These are phyloP conservation scores for Clarias magur DNA, from an alignment of 2,113 vertebrate species.

Conservation along the genomic window DNA sequence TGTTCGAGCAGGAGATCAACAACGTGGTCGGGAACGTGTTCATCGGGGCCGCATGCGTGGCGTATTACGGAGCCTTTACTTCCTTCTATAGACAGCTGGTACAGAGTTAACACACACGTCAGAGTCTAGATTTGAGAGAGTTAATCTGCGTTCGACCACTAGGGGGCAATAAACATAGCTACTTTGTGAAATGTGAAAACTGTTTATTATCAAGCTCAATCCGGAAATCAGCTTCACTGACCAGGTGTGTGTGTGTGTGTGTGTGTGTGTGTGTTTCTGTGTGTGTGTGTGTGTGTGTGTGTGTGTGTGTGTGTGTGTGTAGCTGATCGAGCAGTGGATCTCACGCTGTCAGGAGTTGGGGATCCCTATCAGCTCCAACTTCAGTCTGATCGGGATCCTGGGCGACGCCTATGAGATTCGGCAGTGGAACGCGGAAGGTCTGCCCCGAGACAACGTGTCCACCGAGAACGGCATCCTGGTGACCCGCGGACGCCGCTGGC, in stretches of 20 bases:
- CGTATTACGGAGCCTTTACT: conserved; percentile 84
- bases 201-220: background rate
- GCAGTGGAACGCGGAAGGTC: conserved; percentile 82
- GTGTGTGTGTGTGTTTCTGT: no score
- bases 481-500: conserved; percentile 80
- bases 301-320: conserved; percentile 42
- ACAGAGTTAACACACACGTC: conserved; percentile 38
- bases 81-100: conserved; percentile 79
- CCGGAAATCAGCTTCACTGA: background rate
- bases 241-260: background rate
- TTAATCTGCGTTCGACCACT: background rate
- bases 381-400: conserved; percentile 80
- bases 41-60: conserved; percentile 82
- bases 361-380: conserved; percentile 79
- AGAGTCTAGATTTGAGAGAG: background rate
- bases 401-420: conserved; percentile 81
- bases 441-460: conserved; percentile 79
- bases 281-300: no score
- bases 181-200: background rate
- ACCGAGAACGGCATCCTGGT: conserved; percentile 85
- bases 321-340: conserved; percentile 83
- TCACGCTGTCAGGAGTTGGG: conserved; percentile 73
- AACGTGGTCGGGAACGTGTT: conserved; percentile 82
- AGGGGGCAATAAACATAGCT: background rate
- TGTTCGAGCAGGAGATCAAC: conserved; percentile 78